phyloP scores from a whole-genome alignment of 2,113 vertebrate genomes.

The Nibea coibor region DNA sequence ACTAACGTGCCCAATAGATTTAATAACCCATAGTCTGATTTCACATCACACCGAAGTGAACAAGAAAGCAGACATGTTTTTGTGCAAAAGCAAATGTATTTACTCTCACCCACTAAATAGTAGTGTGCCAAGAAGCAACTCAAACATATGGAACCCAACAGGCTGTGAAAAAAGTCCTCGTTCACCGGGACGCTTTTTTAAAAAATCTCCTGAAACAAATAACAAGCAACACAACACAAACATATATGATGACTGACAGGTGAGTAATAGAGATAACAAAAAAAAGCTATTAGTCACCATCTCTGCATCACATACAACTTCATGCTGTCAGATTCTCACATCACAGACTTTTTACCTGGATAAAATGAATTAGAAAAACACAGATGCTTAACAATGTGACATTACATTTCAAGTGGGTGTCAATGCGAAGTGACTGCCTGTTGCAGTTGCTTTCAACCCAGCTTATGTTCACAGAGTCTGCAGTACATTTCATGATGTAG shows the following conservation, averaged over 20 bases:
- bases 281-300: constrained; percentile 24
- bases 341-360: constrained; percentile 13
- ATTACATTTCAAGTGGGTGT: constrained; percentile 21
- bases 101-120: not conserved
- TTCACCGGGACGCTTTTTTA: not conserved
- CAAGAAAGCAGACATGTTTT: not conserved
- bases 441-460: not conserved
- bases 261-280: constrained; percentile 25
- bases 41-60: not conserved
- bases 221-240: constrained; percentile 2
- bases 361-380: constrained; percentile 15
- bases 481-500: not conserved
- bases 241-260: constrained; percentile 16
- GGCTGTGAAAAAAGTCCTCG: not conserved
- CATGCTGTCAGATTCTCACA: constrained; percentile 25
- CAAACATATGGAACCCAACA: not conserved
- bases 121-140: not conserved
- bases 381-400: not conserved
- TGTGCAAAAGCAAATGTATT: not conserved
- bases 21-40: not conserved
- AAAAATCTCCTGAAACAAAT: constrained; percentile 3
- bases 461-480: not conserved
- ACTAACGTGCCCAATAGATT: not conserved
- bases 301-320: constrained; percentile 1
- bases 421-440: constrained; percentile 9